These are phyloP conservation scores for Corynorhinus townsendii DNA, from an alignment of 2,113 vertebrate genomes.

Conservation along the genomic window DNA sequence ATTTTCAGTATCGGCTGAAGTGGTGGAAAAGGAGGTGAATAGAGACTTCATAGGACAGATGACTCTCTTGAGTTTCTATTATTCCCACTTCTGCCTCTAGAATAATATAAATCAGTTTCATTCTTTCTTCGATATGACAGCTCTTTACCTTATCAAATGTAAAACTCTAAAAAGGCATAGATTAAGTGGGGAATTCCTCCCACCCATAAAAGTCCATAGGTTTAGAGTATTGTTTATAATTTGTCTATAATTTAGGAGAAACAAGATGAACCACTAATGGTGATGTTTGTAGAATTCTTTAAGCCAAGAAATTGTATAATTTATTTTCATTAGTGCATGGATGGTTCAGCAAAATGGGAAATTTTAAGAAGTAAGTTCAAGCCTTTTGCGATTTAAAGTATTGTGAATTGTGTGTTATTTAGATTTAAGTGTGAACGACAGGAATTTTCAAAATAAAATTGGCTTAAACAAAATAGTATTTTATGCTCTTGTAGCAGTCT, in stretches of 20 bases:
- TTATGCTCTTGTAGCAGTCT: background rate
- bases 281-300: constrained; percentile 7
- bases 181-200: background rate
- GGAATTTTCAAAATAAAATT: background rate
- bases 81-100: background rate
- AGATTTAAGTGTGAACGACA: background rate
- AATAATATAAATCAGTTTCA: background rate
- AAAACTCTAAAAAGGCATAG: constrained; percentile 21
- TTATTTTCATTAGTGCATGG: background rate
- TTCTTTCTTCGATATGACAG: constrained; percentile 27
- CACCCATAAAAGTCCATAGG: background rate
- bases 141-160: background rate
- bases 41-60: background rate
- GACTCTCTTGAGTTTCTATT: background rate
- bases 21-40: background rate
- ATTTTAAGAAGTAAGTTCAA: background rate
- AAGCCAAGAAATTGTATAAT: background rate
- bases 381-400: background rate
- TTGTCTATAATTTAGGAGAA: constrained; percentile 6
- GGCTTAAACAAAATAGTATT: background rate
- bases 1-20: background rate
- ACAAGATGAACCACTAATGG: background rate
- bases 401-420: background rate
- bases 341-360: background rate
- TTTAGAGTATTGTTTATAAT: background rate